Base-by-base conservation (phyloP, 2,888 invertebrate species). In the Drosophila lacicola region DNA sequence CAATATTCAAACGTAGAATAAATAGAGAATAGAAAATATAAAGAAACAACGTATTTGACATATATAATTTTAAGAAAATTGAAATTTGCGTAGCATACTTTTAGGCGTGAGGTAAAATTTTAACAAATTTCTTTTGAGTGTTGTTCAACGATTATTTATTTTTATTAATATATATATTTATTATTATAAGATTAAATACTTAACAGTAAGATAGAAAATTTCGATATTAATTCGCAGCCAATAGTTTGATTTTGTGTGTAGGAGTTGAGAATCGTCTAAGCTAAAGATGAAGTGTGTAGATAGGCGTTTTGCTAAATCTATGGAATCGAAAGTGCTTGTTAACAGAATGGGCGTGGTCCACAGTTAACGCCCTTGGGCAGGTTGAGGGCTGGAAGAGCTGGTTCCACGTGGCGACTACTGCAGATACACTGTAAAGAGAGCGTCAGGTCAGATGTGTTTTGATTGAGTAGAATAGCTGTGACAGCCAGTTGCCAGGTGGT, bases 371-470 rank as follows among this genome's bases (percentile, higher is more conserved):
- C 76, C 80, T 29, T 17, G 45, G 80, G 76, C 76, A 76, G 80
- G 65, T 39, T 65, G 58, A 62, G 70, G 80, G 80, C 76, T 79
- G 76, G 62, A 76, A 79, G 61, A 72, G 76, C 66, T 69, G 71
- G 68, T 49, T 84, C 69, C 67, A 46, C 73, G 51, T 37, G 62
- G 77, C 80, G 73, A 80, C 88, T 83, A 89, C 82, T 84, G 89
- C 55, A 63, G 85, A 56, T 83, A 83, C 88, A 89, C 83, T 83
- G 83, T 78, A 83, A 83, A 83, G 89, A 83, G 88, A 83, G 79
- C 75, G 85, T 71, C 82, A 89, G 82, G 78, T 83, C 73, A 83
- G 78, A 70, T 72, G 68, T 69, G 70, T 37, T 69, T 29, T 63
- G 66, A 42, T 60, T 65, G 53, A 62, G 61, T 44, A 47, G 55